phyloP scores from a whole-genome alignment of 2,888 invertebrate genomes.

The Hymenopus coronatus region DNA sequence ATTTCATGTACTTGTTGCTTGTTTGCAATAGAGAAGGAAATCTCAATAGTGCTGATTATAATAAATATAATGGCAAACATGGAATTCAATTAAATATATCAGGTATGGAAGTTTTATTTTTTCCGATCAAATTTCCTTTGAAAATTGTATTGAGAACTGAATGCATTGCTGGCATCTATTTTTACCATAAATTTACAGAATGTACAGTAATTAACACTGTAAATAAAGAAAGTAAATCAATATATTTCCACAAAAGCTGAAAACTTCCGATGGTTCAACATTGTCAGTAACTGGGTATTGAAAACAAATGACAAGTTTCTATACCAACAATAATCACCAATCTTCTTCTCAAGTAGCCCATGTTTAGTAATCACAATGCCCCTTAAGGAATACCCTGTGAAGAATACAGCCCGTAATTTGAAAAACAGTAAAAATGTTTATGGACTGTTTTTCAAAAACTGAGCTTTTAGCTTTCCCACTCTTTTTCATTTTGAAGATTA shows the following conservation, averaged over 20 bases:
- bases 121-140: background rate
- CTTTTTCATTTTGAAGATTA: background rate
- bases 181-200: background rate
- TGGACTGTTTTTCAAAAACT: background rate
- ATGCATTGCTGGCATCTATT: background rate
- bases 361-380: background rate
- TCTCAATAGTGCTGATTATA: too few species aligned
- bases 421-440: background rate
- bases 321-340: background rate
- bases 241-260: background rate
- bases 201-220: background rate
- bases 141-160: background rate
- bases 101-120: too few species aligned
- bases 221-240: background rate
- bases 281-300: background rate
- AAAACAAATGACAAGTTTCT: background rate
- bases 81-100: too few species aligned
- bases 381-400: slow-evolving; percentile 3
- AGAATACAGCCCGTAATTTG: background rate
- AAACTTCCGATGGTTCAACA: background rate
- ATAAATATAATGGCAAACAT: too few species aligned
- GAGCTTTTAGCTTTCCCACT: background rate
- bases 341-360: background rate
- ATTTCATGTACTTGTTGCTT: too few species aligned
- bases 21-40: too few species aligned